phyloP scores from a whole-genome alignment of 1,140 invertebrate genomes.

The Ladona fulva region DNA sequence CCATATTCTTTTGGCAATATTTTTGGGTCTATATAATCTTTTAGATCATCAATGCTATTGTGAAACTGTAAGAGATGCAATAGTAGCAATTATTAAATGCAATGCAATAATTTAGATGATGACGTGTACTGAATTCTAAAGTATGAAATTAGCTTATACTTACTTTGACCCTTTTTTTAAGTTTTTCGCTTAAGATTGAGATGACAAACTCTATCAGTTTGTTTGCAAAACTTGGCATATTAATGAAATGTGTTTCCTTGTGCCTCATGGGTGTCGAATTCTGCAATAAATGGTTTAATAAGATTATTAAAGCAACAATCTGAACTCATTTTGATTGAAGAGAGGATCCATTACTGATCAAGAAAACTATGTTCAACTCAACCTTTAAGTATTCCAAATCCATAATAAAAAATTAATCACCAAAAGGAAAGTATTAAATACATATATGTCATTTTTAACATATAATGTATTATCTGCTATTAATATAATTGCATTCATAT shows the following conservation, averaged over 20 bases:
- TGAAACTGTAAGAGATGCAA: conserved; percentile 50
- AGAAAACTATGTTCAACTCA: too few relatives aligned
- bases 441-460: too few relatives aligned
- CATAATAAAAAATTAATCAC: too few relatives aligned
- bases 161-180: conserved; percentile 64
- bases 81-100: too few relatives aligned
- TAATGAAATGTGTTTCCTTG: conserved; percentile 74
- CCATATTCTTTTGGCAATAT: conserved; percentile 81
- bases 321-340: too few relatives aligned
- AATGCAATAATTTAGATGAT: conserved; percentile 7
- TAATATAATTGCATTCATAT: too few relatives aligned
- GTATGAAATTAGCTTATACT: conserved; percentile 27
- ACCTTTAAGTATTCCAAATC: too few relatives aligned
- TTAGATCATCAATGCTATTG: conserved; percentile 56
- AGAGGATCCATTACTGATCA: too few relatives aligned
- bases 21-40: conserved; percentile 54
- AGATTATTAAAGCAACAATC: too few relatives aligned
- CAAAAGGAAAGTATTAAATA: too few relatives aligned
- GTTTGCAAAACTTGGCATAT: conserved; percentile 64
- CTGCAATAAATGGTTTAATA: conserved; percentile 38
- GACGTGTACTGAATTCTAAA: not conserved
- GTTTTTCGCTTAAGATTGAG: conserved; percentile 68
- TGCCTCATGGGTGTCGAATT: conserved; percentile 81
- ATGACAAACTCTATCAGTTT: conserved; percentile 70
- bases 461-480: too few relatives aligned